A percentile compares a stretch with the other conserved stretches of the same genome.
These are phyloP conservation scores for Dolichoris vasculosae DNA, from an alignment of 1,140 invertebrate genomes.

Conservation along the genomic window DNA sequence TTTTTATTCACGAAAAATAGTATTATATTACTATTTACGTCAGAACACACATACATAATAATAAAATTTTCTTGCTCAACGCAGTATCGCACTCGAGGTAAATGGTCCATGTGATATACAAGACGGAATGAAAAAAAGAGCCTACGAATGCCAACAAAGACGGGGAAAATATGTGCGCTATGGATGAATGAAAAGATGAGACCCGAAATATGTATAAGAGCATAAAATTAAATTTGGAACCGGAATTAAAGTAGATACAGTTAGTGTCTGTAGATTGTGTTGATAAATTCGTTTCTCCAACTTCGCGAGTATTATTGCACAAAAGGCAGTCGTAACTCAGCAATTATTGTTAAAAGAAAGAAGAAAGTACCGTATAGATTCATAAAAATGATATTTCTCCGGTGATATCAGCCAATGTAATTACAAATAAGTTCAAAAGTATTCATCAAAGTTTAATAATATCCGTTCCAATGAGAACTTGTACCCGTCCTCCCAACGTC, in stretches of 20 bases:
- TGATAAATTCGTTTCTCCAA: not conserved
- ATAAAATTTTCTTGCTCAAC: not conserved
- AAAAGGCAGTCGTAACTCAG: not conserved
- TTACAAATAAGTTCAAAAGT: not conserved
- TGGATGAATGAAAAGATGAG: not conserved
- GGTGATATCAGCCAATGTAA: no score
- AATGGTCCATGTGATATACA: not conserved
- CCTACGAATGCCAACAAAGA: not conserved
- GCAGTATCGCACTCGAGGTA: not conserved
- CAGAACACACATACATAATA: not conserved
- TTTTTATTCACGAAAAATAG: not conserved
- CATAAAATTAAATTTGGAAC: not conserved
- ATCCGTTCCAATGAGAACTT: not conserved
- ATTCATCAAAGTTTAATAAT: not conserved
- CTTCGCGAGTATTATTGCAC: not conserved
- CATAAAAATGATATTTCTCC: no score
- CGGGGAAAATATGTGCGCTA: not conserved
- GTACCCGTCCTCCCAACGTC: not conserved
- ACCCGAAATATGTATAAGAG: not conserved
- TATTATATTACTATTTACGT: not conserved
- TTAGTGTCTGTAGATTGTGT: not conserved
- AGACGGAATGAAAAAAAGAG: not conserved
- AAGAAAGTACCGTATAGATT: no score
- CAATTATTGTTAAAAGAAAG: no score
- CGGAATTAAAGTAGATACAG: not conserved